Conservation (phyloP, 2,113 vertebrate genomes). For the Limanda limanda region DNA sequence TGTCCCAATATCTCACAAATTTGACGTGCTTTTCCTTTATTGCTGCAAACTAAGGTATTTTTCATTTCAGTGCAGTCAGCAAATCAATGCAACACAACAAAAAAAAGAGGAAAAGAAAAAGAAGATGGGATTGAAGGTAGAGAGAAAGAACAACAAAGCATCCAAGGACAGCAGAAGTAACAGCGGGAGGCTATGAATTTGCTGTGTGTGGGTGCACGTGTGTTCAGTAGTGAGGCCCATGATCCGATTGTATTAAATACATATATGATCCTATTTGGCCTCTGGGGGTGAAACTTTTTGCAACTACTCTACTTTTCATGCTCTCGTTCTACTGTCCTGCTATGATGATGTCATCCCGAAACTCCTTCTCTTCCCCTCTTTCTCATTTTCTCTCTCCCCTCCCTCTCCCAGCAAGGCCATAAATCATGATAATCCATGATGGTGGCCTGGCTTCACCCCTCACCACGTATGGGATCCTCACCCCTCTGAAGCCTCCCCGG, state of each 20-base stretch:
- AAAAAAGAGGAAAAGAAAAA: slow-evolving; percentile 71
- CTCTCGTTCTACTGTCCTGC: slow-evolving; percentile 28
- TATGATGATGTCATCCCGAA: slow-evolving; percentile 76
- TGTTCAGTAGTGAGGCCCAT: not conserved
- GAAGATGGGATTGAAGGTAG: slow-evolving; percentile 61
- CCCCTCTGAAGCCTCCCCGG: slow-evolving; percentile 69
- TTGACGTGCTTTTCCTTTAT: slow-evolving; percentile 55
- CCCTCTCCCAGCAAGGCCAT: slow-evolving; percentile 61
- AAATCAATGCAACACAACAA: slow-evolving; percentile 82
- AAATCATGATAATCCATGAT: slow-evolving; percentile 82
- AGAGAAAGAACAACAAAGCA: slow-evolving; percentile 52
- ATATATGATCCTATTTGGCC: slow-evolving; percentile 16
- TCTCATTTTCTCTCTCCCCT: slow-evolving; percentile 16
- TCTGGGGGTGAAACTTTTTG: slow-evolving; percentile 45
- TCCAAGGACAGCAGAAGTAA: slow-evolving; percentile 44
- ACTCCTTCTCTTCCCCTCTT: slow-evolving; percentile 44
- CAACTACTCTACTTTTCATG: slow-evolving; percentile 55
- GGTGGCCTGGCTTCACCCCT: slow-evolving; percentile 78
- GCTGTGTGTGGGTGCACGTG: not conserved
- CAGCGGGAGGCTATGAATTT: not conserved
- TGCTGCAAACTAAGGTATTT: slow-evolving; percentile 83
- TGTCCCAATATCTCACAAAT: slow-evolving; percentile 70
- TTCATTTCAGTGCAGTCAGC: slow-evolving; percentile 83
- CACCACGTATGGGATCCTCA: slow-evolving; percentile 77
- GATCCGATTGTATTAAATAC: no score